phyloP scores from a whole-genome alignment of 2,113 vertebrate genomes.

The Miniopterus natalensis region DNA sequence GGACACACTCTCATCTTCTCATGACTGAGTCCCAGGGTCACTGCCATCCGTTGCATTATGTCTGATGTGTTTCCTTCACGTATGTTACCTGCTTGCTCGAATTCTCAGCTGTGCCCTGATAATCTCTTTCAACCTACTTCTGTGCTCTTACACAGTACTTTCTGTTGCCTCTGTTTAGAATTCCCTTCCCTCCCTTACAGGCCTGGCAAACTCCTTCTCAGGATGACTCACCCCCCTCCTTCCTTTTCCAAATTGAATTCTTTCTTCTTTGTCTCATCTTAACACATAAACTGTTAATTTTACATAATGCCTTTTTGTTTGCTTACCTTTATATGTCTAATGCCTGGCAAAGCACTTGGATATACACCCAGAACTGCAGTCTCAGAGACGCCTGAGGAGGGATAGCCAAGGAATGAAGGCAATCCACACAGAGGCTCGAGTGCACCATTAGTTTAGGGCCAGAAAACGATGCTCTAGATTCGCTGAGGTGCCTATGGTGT shows the following conservation, averaged over 20 bases:
- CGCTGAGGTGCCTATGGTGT: background rate
- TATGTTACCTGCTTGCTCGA: background rate
- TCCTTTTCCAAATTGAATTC: background rate
- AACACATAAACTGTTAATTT: background rate
- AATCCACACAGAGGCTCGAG: accelerated
- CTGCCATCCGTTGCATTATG: background rate
- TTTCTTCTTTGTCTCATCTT: background rate
- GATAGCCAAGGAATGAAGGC: background rate
- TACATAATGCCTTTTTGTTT: background rate
- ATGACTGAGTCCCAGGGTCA: background rate
- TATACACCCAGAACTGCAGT: background rate
- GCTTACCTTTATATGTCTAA: background rate
- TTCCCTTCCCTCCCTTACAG: background rate
- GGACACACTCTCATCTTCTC: background rate
- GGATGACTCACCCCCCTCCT: background rate
- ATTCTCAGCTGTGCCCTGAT: background rate
- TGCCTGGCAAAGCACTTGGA: background rate
- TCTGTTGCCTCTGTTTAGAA: background rate
- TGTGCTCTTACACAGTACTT: background rate
- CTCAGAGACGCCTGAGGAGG: background rate
- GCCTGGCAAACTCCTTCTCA: background rate
- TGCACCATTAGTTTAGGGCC: background rate
- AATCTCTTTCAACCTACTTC: background rate
- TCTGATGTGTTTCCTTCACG: background rate
- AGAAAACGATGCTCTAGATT: background rate